Percentiles rank a stretch among this genome's conserved stretches.
Evolutionary conservation across 1,140 invertebrate species (phyloP).

Genomic region (Rhizoglyphus robini): DNA sequence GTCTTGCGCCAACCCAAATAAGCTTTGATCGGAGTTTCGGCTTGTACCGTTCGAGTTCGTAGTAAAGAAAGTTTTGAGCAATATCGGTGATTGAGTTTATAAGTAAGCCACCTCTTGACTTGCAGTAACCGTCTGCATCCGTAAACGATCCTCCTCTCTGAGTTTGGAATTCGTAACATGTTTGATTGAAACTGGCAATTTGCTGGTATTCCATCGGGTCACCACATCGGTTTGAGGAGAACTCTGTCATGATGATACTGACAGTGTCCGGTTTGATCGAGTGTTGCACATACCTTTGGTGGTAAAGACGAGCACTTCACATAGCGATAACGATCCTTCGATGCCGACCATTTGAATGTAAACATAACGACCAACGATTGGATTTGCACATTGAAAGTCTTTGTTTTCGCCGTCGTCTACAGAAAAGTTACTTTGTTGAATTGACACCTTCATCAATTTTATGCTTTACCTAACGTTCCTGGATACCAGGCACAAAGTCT

Average conservation of each 20-base stretch:
- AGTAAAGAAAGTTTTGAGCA: conserved; percentile 48
- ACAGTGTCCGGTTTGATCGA: conserved; percentile 41
- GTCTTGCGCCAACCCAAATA: conserved; percentile 78
- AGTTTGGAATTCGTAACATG: conserved; percentile 64
- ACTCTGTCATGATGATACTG: too few species aligned
- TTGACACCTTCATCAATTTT: too few species aligned
- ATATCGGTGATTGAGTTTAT: conserved; percentile 57
- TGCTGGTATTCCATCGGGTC: conserved; percentile 30
- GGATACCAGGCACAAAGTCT: conserved; percentile 83
- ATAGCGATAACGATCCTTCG: conserved; percentile 70
- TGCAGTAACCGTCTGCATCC: conserved; percentile 56
- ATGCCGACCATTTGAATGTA: conserved; percentile 76
- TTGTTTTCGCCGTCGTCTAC: conserved; percentile 76
- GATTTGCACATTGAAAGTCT: conserved; percentile 68
- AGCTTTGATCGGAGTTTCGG: conserved; percentile 56
- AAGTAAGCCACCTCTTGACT: conserved; percentile 48
- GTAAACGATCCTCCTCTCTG: conserved; percentile 57
- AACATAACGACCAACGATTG: conserved; percentile 67
- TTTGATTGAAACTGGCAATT: conserved; percentile 41
- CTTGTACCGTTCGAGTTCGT: conserved; percentile 63
- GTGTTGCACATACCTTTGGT: too few species aligned
- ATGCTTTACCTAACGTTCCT: conserved; percentile 64
- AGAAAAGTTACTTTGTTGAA: conserved; percentile 30
- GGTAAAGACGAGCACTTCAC: conserved; percentile 80
- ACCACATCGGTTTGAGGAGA: conserved; percentile 23